These are phyloP conservation scores for Chaetura pelagica DNA, from an alignment of 2,113 vertebrate genomes.

Conservation along the genomic window DNA sequence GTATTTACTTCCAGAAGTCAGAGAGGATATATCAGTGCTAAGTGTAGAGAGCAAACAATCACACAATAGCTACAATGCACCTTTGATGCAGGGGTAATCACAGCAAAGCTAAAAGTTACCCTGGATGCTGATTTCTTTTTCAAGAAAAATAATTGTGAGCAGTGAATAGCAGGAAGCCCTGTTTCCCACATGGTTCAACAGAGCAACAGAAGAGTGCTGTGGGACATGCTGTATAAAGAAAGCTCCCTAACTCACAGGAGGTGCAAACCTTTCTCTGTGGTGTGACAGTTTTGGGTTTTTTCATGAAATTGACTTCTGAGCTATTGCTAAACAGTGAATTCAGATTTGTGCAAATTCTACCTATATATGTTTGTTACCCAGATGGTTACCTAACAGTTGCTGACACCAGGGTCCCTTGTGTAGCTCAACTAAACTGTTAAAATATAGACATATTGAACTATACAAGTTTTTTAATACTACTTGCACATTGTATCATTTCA, in stretches of 20 bases:
- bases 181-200: neutral
- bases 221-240: fast-evolving
- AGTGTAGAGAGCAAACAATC: neutral
- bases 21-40: neutral
- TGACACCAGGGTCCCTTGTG: neutral
- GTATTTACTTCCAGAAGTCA: neutral
- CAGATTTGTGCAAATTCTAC: neutral
- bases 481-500: neutral
- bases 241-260: neutral
- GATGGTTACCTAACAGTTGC: neutral
- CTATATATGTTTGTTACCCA: neutral
- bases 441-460: neutral
- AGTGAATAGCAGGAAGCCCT: neutral
- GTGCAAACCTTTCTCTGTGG: neutral
- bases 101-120: neutral
- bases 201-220: neutral
- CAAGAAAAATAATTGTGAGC: neutral
- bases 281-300: neutral
- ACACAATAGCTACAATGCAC: neutral
- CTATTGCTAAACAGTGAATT: neutral
- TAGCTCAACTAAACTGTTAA: neutral
- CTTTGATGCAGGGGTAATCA: conserved; percentile 8
- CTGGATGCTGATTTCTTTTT: neutral
- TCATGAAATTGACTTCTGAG: neutral
- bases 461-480: neutral